A percentile compares a stretch with the other conserved stretches of the same genome.
These are phyloP conservation scores for Montipora efflorescens DNA, from an alignment of 64 coral and sea anemone species.

Conservation along the genomic window DNA sequence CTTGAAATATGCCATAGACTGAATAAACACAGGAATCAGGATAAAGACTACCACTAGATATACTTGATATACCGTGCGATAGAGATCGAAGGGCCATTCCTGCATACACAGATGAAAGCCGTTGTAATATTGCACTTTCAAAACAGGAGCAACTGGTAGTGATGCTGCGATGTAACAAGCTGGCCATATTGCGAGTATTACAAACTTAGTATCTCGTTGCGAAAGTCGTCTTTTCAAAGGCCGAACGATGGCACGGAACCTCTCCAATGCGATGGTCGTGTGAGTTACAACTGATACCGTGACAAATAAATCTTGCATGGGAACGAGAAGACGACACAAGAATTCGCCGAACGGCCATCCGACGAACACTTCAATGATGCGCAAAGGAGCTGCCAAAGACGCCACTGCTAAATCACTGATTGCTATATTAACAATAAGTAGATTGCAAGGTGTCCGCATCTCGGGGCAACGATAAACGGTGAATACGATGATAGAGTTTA, in stretches of 20 bases:
- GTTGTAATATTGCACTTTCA: not conserved
- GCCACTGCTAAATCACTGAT: conserved; percentile 77
- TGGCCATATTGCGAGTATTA: conserved; percentile 75
- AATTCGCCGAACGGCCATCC: conserved; percentile 83
- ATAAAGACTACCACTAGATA: conserved; percentile 63
- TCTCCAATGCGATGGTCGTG: conserved; percentile 82
- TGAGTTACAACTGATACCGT: conserved; percentile 85
- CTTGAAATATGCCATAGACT: conserved; percentile 39
- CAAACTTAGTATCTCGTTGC: conserved; percentile 60
- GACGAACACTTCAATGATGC: conserved; percentile 60
- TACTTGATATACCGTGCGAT: conserved; percentile 50
- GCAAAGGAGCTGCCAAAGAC: conserved; percentile 57
- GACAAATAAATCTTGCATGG: conserved; percentile 82
- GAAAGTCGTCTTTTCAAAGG: conserved; percentile 82
- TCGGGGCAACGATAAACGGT: conserved; percentile 77
- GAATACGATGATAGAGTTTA: conserved; percentile 74
- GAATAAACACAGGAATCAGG: conserved; percentile 36
- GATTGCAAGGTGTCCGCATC: conserved; percentile 83
- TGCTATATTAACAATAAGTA: conserved; percentile 88
- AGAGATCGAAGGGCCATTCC: conserved; percentile 35
- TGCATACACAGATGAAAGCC: conserved; percentile 8
- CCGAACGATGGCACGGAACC: conserved; percentile 82
- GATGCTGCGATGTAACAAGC: conserved; percentile 67
- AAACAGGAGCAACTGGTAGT: conserved; percentile 45
- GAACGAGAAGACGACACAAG: conserved; percentile 65